Conservation (phyloP, 37 sponge, comb jelly and placozoan species). For the Ianthella basta region DNA sequence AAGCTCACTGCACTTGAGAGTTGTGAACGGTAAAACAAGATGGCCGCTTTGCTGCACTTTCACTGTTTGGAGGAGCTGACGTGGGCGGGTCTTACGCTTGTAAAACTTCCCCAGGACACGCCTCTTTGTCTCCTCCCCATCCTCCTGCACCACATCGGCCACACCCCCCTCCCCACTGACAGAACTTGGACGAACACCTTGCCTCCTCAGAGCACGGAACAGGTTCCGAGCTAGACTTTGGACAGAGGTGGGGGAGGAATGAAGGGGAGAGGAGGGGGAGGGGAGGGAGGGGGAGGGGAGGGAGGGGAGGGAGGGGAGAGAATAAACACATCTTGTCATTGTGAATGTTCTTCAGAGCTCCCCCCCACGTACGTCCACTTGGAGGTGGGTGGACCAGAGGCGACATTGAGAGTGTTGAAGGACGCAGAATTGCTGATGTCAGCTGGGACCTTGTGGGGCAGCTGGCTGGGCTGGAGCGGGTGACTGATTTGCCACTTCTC, state of each 20-base stretch:
- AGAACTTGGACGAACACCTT: background rate
- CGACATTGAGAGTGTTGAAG: constrained; percentile 49
- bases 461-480: constrained; percentile 27
- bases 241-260: background rate
- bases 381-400: constrained; percentile 65
- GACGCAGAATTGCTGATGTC: constrained; percentile 62
- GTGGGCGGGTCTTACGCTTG: constrained; percentile 64
- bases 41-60: constrained; percentile 36
- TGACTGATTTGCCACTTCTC: constrained; percentile 60
- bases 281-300: no score
- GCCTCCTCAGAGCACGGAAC: constrained; percentile 25
- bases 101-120: constrained; percentile 69
- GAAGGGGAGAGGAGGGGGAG: background rate
- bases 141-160: background rate
- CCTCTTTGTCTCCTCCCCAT: background rate
- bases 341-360: no score
- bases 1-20: constrained; percentile 26
- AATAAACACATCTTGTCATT: no score
- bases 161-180: background rate
- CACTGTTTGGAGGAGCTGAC: constrained; percentile 51
- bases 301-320: no score
- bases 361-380: constrained; percentile 71
- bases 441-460: constrained; percentile 60
- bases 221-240: constrained; percentile 50
- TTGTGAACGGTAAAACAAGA: background rate